These are phyloP conservation scores for Drosophila arawakana DNA, from an alignment of 1,140 invertebrate genomes.

Conservation along the genomic window DNA sequence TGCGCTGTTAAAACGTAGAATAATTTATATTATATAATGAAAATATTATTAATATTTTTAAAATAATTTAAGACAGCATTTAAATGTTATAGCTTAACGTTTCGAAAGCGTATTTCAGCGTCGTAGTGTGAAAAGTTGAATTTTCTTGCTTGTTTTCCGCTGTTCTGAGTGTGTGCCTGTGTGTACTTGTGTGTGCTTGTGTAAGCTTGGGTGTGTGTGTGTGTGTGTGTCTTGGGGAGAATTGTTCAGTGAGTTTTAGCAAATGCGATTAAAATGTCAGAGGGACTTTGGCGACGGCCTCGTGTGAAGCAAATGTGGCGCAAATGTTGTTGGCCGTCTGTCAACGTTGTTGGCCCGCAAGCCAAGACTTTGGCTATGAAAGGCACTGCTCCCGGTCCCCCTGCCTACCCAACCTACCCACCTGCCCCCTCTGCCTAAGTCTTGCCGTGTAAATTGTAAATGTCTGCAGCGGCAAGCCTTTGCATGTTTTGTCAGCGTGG, in stretches of 20 bases:
- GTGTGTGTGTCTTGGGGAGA: conserved; percentile 54
- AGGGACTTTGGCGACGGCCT: conserved; percentile 63
- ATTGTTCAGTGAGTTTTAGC: conserved; percentile 84
- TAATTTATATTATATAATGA: no score
- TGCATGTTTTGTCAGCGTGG: conserved; percentile 32
- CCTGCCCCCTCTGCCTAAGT: neutral
- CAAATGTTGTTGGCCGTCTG: conserved; percentile 81
- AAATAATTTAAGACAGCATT: no score
- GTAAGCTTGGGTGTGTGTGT: conserved; percentile 36
- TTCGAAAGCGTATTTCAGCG: conserved; percentile 20
- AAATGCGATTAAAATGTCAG: conserved; percentile 85
- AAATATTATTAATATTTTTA: no score
- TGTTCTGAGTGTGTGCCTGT: conserved; percentile 42
- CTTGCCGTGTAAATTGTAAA: conserved; percentile 70
- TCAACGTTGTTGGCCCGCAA: conserved; percentile 48
- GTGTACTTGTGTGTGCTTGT: conserved; percentile 36
- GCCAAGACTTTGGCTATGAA: conserved; percentile 31
- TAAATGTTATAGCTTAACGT: no score
- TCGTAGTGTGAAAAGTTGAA: conserved; percentile 24
- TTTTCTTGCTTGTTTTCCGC: conserved; percentile 30
- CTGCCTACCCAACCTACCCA: neutral
- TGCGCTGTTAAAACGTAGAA: no score
- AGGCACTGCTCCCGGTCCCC: no score
- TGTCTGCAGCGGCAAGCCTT: conserved; percentile 61
- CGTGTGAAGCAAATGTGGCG: conserved; percentile 82